These are phyloP conservation scores for Agrotis exclamationis DNA, from an alignment of 2,888 invertebrate species.

Conservation along the genomic window DNA sequence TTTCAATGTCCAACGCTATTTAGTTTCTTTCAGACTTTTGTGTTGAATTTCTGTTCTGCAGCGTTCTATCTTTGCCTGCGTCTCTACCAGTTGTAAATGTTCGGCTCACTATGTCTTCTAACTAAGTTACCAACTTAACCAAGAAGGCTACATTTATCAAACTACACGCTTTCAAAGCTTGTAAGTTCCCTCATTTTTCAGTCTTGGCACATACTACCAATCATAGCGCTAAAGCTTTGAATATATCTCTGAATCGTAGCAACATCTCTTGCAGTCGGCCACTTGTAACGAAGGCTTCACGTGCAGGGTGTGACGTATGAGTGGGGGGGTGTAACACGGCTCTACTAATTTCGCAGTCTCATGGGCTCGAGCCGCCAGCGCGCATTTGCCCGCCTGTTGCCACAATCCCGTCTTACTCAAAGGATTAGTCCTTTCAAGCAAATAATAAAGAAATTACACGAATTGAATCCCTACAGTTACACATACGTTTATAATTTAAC, in stretches of 20 bases:
- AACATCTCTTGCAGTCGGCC: slow-evolving; percentile 62
- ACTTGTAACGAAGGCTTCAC: slow-evolving; percentile 66
- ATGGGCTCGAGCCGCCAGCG: slow-evolving; percentile 74
- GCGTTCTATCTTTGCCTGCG: slow-evolving; percentile 8
- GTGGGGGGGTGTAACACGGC: slow-evolving; percentile 71
- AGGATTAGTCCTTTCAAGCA: slow-evolving; percentile 76
- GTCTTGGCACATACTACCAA: slow-evolving; percentile 31
- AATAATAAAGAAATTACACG: slow-evolving; percentile 77
- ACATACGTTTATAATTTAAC: slow-evolving; percentile 25
- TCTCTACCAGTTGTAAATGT: slow-evolving; percentile 16
- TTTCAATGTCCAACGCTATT: neutral
- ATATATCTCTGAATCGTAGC: slow-evolving; percentile 50
- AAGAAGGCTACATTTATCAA: slow-evolving; percentile 10
- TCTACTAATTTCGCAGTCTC: slow-evolving; percentile 85
- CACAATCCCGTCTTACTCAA: slow-evolving; percentile 77
- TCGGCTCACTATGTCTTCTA: neutral
- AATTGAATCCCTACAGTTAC: slow-evolving; percentile 59
- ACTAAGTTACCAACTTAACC: slow-evolving; percentile 9
- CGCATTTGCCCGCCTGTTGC: slow-evolving; percentile 75
- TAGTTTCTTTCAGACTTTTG: neutral
- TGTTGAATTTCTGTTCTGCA: slow-evolving; percentile 5
- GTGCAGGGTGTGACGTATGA: slow-evolving; percentile 68
- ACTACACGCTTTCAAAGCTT: slow-evolving; percentile 13
- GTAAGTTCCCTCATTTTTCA: slow-evolving; percentile 35
- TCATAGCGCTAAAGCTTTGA: slow-evolving; percentile 49